Base-by-base conservation (phyloP, 1,140 invertebrate species). In the Hylaeus volcanicus region DNA sequence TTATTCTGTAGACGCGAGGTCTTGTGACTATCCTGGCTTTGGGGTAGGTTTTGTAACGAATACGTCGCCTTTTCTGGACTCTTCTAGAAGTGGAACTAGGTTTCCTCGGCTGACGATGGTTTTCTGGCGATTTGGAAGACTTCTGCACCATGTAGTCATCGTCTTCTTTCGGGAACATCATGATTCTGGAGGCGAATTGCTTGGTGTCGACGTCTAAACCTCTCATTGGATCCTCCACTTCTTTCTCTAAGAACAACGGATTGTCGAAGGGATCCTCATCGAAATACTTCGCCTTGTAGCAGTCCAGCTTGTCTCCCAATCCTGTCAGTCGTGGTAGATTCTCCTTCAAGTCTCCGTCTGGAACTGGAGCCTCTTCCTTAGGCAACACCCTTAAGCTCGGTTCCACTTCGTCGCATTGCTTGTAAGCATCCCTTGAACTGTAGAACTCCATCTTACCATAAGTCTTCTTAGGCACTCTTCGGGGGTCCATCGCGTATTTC, bases 271-370 rank as follows among this genome's bases (percentile, higher is more conserved):
- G 96, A 91, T 96, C 94, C 64, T 94, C 91, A 60, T 96, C 96
- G 87, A 97, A 97, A 92, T 95, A 96, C 92, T 96, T 96, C 4
- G 92, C 92, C 91, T 96, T 96, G 37, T 96, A 95, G 88, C 96
- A 97, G 81, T 96, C 95, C n/a, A 97, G 95, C 92, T 95, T 96
- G 83, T 96, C 95, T 5, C 96, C 96, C 11, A 97, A 90, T 12
- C 95, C 95, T 65, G 81, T 82, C 12, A 95, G 84, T 77, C 94
- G 91, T 6, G 93, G 93, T 3, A 87, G 63, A 79, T 92, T 80
- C 58, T 88, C 84, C 9, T 88, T 88, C 5, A 79, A 89, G 5
- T 86, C 91, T 92, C 73, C 79, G 61, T 93, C 89, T 3, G 85
- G 77, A 0, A 72, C 75, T 9, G 90, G 84, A 75, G 93, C 89